A percentile compares a stretch with the other conserved stretches of the same genome.
These are phyloP conservation scores for Pempheris klunzingeri DNA, from an alignment of 2,797 vertebrate species.

Conservation along the genomic window DNA sequence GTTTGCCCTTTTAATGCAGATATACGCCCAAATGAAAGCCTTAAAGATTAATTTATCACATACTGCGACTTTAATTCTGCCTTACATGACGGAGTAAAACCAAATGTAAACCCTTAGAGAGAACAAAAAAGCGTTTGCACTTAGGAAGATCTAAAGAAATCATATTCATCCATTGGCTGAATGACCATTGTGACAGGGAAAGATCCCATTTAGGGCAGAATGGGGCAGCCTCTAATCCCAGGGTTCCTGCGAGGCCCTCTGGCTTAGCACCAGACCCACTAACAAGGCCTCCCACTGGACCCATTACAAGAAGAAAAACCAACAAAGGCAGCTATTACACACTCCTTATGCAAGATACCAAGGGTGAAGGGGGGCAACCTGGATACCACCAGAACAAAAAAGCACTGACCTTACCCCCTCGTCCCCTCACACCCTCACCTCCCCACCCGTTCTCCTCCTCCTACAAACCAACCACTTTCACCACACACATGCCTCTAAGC, in stretches of 20 bases:
- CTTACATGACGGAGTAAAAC: conserved; percentile 55
- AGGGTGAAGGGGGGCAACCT: conserved; percentile 69
- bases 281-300: conserved; percentile 79
- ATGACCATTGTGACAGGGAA: conserved; percentile 66
- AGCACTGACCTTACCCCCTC: conserved; percentile 66
- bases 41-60: too few relatives aligned
- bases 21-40: not conserved
- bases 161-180: conserved; percentile 60
- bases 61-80: conserved; percentile 47
- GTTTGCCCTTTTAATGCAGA: not conserved
- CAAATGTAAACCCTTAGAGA: conserved; percentile 39
- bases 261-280: conserved; percentile 67
- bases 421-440: conserved; percentile 39
- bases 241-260: conserved; percentile 71
- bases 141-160: conserved; percentile 69
- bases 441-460: conserved; percentile 9
- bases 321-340: conserved; percentile 83
- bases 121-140: conserved; percentile 58
- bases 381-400: conserved; percentile 81
- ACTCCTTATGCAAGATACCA: conserved; percentile 76
- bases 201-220: conserved; percentile 66
- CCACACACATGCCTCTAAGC: conserved; percentile 49
- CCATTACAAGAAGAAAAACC: conserved; percentile 80
- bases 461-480: conserved; percentile 44
- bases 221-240: conserved; percentile 69